phyloP scores from a whole-genome alignment of 1,140 invertebrate genomes.

The Drosophila navojoa region DNA sequence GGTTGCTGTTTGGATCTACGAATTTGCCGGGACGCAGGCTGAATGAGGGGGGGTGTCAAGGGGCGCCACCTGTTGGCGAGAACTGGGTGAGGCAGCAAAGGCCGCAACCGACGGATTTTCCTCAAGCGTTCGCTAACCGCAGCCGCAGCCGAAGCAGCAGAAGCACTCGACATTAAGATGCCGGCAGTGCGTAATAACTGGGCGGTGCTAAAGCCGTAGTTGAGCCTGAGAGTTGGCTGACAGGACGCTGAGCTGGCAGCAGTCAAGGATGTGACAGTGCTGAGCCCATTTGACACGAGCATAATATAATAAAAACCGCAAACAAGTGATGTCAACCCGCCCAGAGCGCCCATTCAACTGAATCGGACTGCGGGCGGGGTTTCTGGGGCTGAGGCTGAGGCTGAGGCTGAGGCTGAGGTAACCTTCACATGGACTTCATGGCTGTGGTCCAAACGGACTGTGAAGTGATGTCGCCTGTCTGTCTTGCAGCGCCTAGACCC shows the following conservation, averaged over 20 bases:
- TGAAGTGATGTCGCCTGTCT: conserved; percentile 47
- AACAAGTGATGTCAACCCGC: conserved; percentile 69
- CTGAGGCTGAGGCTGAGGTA: no score
- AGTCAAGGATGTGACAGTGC: conserved; percentile 72
- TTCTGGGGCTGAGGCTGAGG: no score
- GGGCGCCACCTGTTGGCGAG: conserved; percentile 58
- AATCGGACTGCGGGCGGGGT: no score
- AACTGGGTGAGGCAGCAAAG: neutral
- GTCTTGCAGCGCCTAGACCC: neutral
- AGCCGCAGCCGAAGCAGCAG: neutral
- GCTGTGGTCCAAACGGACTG: conserved; percentile 15
- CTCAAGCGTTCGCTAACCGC: neutral
- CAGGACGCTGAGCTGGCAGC: conserved; percentile 73
- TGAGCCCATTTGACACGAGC: conserved; percentile 77
- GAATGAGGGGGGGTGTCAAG: neutral
- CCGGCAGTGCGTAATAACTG: conserved; percentile 73
- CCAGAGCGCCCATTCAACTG: neutral
- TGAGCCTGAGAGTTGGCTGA: conserved; percentile 50
- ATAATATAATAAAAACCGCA: conserved; percentile 81
- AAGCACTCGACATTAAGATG: conserved; percentile 64
- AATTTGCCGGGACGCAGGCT: conserved; percentile 11
- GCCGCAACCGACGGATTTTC: conserved; percentile 2
- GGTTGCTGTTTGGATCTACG: conserved; percentile 25
- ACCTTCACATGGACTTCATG: conserved; percentile 1
- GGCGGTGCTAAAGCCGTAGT: neutral